Base-by-base conservation (phyloP, 2,888 invertebrate genomes). In the Zelleria hepariella region DNA sequence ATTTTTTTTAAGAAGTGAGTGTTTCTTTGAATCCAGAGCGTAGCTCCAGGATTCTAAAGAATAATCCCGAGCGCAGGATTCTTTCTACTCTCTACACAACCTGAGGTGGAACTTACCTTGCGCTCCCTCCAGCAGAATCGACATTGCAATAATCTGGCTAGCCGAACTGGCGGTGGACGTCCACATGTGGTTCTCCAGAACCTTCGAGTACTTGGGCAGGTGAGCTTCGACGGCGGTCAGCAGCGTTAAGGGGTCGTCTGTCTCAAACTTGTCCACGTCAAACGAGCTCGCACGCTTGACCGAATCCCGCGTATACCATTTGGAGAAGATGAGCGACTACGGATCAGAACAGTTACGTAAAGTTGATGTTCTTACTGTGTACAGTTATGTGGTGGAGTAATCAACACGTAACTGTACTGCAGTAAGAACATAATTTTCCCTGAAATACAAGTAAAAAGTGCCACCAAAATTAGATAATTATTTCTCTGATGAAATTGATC, bases 101-200 rank as follows among this genome's bases (percentile, higher is more conserved):
- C 32, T 42, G 32, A 15, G 1, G 15, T 5, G 15, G 10, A 48
- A 60, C 56, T 65, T 67, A 90, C 91, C 90, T 63, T 82, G 65
- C 53, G 76, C 75, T 26, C 89, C 88, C 67, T 90, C 91, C 24
- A 90, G 66, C 27, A 93, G 70, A 7, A 91, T 71, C 23, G 73
- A 75, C 88, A 92, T 90, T 0, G 89, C 83, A 0, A 92, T 68
- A 5, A 91, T 75, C 71, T 93, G 92, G 58, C 86, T 90, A 59
- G 82, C 77, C 0, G 90, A 78, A 61, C 91, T 91, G 0, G 86
- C 87, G 1, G 74, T 68, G 4, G 88, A 90, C 0, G 90, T 85
- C 5, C 67, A 57, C 8, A 78, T 68, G 68, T 93, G 93, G 57
- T 73, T 75, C 8, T 62, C 59, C 0, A 71, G 32, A n/a, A 82